These are phyloP conservation scores for Oncopeltus fasciatus DNA, from an alignment of 1,140 invertebrate genomes.

Conservation along the genomic window DNA sequence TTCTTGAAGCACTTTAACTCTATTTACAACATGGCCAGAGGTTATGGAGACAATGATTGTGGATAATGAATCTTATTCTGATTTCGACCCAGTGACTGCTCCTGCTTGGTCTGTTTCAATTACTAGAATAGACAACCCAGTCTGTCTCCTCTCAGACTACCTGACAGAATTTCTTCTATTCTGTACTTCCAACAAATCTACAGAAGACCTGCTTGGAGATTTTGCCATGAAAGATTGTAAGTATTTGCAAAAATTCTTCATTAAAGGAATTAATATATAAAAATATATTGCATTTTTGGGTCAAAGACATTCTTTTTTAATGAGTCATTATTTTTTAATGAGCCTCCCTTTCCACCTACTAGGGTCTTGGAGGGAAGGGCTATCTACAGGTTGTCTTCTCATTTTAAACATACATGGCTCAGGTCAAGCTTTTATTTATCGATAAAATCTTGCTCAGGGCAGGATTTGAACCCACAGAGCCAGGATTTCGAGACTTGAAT, in stretches of 20 bases:
- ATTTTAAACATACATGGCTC: too few species aligned
- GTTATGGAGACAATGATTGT: constrained; percentile 73
- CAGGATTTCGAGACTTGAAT: too few species aligned
- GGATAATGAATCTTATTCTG: constrained; percentile 72
- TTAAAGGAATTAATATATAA: background rate
- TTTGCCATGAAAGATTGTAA: constrained; percentile 18
- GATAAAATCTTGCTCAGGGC: too few species aligned
- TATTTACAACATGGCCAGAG: constrained; percentile 77
- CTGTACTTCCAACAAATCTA: constrained; percentile 31
- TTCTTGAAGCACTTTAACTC: constrained; percentile 48
- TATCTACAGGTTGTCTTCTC: too few species aligned
- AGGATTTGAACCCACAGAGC: too few species aligned
- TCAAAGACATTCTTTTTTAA: too few species aligned
- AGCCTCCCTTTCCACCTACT: too few species aligned
- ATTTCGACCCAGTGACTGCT: constrained; percentile 74
- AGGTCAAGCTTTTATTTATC: too few species aligned
- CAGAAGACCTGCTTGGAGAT: constrained; percentile 43
- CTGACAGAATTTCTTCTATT: constrained; percentile 41
- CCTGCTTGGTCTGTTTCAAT: constrained; percentile 58
- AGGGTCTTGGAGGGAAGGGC: too few species aligned
- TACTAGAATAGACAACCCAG: constrained; percentile 41
- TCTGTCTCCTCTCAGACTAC: constrained; percentile 50
- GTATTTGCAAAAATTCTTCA: background rate
- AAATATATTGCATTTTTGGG: too few species aligned
- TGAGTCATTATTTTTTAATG: too few species aligned